These are phyloP conservation scores for Glomeris maerens DNA, from an alignment of 1,140 invertebrate genomes.

Conservation along the genomic window DNA sequence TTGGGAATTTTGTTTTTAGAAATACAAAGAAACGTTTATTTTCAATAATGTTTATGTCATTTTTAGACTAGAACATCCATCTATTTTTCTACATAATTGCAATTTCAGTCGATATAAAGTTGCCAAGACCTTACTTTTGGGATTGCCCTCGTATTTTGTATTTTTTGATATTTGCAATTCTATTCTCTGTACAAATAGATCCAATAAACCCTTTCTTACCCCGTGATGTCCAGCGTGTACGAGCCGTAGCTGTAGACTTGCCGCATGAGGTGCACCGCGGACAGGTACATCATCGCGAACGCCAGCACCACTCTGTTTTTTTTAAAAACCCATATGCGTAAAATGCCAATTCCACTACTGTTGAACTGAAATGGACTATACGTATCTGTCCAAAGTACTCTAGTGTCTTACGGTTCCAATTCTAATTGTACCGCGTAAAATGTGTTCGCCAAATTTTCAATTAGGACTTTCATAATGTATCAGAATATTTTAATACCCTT, in stretches of 20 bases:
- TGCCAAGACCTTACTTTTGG: neutral
- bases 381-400: too few species aligned
- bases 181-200: constrained; percentile 1
- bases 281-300: constrained; percentile 64
- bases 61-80: constrained; percentile 1
- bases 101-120: neutral
- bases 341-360: too few species aligned
- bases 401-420: too few species aligned
- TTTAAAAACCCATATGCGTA: too few species aligned
- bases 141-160: neutral
- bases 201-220: constrained; percentile 33
- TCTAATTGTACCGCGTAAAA: too few species aligned
- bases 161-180: too few species aligned
- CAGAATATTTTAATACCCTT: too few species aligned
- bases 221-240: constrained; percentile 82
- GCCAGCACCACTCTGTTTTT: constrained; percentile 57
- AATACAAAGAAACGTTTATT: neutral
- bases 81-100: neutral
- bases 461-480: too few species aligned
- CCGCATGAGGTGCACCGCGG: constrained; percentile 67
- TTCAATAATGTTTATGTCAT: neutral
- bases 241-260: constrained; percentile 75
- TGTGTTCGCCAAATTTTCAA: too few species aligned
- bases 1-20: too few species aligned
- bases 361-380: too few species aligned